These are phyloP conservation scores for Phrynocephalus vlangalii DNA, from an alignment of 2,797 vertebrate genomes.

Conservation along the genomic window DNA sequence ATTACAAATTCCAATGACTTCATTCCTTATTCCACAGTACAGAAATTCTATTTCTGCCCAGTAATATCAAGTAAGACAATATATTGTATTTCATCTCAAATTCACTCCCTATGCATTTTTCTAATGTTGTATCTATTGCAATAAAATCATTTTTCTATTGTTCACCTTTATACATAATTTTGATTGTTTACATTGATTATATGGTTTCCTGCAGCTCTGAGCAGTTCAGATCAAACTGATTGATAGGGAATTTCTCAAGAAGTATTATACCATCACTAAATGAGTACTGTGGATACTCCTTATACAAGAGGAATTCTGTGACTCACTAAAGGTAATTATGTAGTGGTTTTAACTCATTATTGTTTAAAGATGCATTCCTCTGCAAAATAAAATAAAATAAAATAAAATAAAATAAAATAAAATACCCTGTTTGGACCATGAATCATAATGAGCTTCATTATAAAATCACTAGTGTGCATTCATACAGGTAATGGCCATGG, in stretches of 20 bases:
- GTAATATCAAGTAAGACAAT: neutral
- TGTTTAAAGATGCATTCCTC: too few relatives aligned
- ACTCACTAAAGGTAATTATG: too few relatives aligned
- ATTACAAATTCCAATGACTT: neutral
- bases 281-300: neutral
- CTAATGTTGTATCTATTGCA: neutral
- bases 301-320: neutral
- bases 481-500: too few relatives aligned
- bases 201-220: neutral
- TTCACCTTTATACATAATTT: neutral
- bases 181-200: neutral
- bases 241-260: neutral
- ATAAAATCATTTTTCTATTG: neutral
- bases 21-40: neutral
- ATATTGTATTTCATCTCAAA: neutral
- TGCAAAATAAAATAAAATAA: too few relatives aligned
- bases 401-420: too few relatives aligned
- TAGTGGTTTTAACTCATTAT: too few relatives aligned
- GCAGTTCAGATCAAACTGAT: neutral
- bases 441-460: too few relatives aligned
- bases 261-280: neutral
- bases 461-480: neutral
- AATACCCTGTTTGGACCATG: too few relatives aligned
- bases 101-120: neutral
- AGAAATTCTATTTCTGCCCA: conserved; percentile 1